Evolutionary conservation across 2,113 vertebrate species (phyloP), one percentile per base, ranked within the genome.

Genomic region (Gyps fulvus): DNA sequence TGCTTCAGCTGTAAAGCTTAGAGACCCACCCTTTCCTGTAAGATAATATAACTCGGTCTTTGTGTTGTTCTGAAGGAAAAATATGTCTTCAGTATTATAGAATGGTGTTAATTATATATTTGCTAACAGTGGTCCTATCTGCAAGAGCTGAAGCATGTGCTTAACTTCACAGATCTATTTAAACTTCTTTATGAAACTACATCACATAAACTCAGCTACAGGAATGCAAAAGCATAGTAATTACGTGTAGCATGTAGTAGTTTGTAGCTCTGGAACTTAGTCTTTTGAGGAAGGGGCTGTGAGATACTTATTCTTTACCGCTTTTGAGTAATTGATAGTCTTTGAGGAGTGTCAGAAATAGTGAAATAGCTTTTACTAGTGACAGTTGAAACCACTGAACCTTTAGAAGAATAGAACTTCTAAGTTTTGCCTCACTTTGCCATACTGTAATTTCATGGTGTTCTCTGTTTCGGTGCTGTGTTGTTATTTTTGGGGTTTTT

Each of bases 11-110:
- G 81, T 95, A 78, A 59, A 9, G 4, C 81, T 70, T 32, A n/a
- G 79, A 91, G 97, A 95, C 97, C 98, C 98, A 94, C 97, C 98
- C 98, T 98, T 98, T 98, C 98, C 98, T 98, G 96, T 97, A 83
- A 98, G 97, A 97, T 96, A 96, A 78, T 88, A 79, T 22, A 97
- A 65, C 87, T 82, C 76, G 55, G 73, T 91, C 77, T 95, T 93
- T 93, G 87, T 95, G 87, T 94, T 80, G 85, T 97, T 95, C 89
- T 91, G 94, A 90, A 96, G 93, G 95, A 88, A 97, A 96, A 97
- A 89, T 82, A 80, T 58, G 21, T 95, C 91, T 95, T 96, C 84
- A 21, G 29, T 50, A 8, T 90, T 94, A 79, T 77, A 93, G 88
- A 90, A 21, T 22, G 50, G n/a, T 88, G 89, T 80, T 82, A 52